Conservation (phyloP, 2,113 vertebrate species). For the Apistogramma diplotaenia region DNA sequence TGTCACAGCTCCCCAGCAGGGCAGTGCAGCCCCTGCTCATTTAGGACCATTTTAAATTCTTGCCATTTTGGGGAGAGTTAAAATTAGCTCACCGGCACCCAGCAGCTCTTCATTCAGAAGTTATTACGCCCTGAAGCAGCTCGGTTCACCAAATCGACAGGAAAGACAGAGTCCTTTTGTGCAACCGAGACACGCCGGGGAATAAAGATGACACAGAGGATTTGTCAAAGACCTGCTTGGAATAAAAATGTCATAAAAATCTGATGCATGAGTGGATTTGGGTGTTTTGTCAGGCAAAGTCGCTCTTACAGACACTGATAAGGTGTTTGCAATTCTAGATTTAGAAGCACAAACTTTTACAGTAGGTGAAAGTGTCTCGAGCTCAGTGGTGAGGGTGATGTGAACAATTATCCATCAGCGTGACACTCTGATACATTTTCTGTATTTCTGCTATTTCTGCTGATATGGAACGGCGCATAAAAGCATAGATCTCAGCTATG, state of each 20-base stretch:
- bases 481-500: background rate
- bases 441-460: background rate
- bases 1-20: conserved; percentile 7
- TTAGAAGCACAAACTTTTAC: background rate
- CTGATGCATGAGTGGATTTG: background rate
- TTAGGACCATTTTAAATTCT: conserved; percentile 23
- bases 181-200: background rate
- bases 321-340: background rate
- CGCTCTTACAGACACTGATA: background rate
- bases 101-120: conserved; percentile 5
- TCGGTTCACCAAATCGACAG: background rate
- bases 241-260: background rate
- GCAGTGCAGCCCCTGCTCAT: background rate
- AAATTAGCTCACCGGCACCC: conserved; percentile 22
- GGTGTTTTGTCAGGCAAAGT: background rate
- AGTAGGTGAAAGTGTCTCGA: background rate
- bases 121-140: conserved; percentile 31
- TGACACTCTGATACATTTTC: background rate
- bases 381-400: background rate
- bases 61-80: conserved; percentile 8
- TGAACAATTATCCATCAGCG: background rate
- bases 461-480: background rate
- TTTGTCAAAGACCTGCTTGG: conserved; percentile 19
- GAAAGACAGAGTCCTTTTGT: background rate
- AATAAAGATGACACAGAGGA: background rate